These are phyloP conservation scores for Cheilosia soror DNA, from an alignment of 2,888 invertebrate species.

Conservation along the genomic window DNA sequence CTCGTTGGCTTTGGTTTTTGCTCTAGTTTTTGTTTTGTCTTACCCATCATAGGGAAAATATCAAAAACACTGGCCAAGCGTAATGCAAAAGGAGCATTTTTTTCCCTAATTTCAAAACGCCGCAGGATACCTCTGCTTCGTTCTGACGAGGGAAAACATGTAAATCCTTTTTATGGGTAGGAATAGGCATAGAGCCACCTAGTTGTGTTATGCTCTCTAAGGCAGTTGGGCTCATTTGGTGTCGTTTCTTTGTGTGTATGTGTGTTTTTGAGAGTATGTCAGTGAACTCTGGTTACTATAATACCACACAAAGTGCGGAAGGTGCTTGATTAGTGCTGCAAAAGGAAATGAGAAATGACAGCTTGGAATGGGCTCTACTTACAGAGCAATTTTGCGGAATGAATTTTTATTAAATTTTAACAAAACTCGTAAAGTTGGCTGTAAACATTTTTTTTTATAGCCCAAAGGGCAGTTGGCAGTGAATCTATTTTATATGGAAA, in stretches of 20 bases:
- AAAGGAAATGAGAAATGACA: constrained; percentile 2
- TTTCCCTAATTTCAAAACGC: constrained; percentile 59
- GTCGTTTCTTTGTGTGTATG: constrained; percentile 10
- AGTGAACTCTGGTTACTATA: constrained; percentile 11
- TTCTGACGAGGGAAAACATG: constrained; percentile 55
- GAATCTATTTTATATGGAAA: not conserved
- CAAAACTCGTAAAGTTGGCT: constrained; percentile 1
- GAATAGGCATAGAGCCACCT: constrained; percentile 26
- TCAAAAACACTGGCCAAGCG: constrained; percentile 44
- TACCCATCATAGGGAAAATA: constrained; percentile 11
- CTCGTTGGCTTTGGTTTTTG: constrained; percentile 5
- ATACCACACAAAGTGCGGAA: not conserved
- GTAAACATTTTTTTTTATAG: not conserved
- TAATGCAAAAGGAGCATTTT: constrained; percentile 49
- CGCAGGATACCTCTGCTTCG: constrained; percentile 47
- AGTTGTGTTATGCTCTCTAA: constrained; percentile 32
- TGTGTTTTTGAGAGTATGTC: constrained; percentile 13
- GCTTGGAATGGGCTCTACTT: not conserved
- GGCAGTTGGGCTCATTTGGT: constrained; percentile 17
- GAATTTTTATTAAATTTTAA: constrained; percentile 6
- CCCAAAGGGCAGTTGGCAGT: not conserved
- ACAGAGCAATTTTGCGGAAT: not conserved
- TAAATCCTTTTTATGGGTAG: constrained; percentile 67
- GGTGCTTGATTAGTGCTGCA: constrained; percentile 20
- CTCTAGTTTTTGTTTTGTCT: constrained; percentile 1